Percentiles rank a stretch among this genome's conserved stretches.
Conservation (phyloP, 2,888 invertebrate species). For the Noctua janthe region DNA sequence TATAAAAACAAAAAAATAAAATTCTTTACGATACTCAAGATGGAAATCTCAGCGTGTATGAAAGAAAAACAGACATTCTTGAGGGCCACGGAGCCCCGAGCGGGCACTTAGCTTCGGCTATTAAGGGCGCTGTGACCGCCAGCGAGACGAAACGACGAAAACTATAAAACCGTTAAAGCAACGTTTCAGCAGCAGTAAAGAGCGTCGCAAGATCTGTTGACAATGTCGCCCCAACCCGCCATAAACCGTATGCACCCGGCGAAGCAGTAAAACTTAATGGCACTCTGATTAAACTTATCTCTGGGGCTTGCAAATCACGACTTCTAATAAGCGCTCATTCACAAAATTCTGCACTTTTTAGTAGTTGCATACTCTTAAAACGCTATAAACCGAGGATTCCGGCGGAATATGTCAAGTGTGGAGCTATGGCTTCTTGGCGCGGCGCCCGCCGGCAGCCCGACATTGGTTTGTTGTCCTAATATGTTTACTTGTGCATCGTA, state of each 20-base stretch:
- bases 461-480: constrained; percentile 76
- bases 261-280: constrained; percentile 88
- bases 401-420: constrained; percentile 70
- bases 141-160: constrained; percentile 88
- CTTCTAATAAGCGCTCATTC: constrained; percentile 81
- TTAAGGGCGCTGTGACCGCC: constrained; percentile 89
- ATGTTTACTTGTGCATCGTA: constrained; percentile 70
- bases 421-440: constrained; percentile 78
- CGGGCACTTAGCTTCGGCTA: constrained; percentile 89
- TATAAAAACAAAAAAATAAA: constrained; percentile 73
- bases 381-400: constrained; percentile 69
- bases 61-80: constrained; percentile 87
- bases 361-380: constrained; percentile 72
- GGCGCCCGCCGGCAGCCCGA: constrained; percentile 68
- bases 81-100: constrained; percentile 86
- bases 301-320: constrained; percentile 82
- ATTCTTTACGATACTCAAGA: constrained; percentile 84
- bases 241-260: constrained; percentile 90
- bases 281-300: constrained; percentile 90
- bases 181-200: constrained; percentile 90
- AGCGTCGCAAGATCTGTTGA: constrained; percentile 90
- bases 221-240: constrained; percentile 88
- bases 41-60: constrained; percentile 85
- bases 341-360: constrained; percentile 72
- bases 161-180: constrained; percentile 91